Percentiles rank a stretch among this genome's conserved stretches.
Evolutionary conservation across 1,140 invertebrate species (phyloP).

Genomic region (Colletes latitarsis): DNA sequence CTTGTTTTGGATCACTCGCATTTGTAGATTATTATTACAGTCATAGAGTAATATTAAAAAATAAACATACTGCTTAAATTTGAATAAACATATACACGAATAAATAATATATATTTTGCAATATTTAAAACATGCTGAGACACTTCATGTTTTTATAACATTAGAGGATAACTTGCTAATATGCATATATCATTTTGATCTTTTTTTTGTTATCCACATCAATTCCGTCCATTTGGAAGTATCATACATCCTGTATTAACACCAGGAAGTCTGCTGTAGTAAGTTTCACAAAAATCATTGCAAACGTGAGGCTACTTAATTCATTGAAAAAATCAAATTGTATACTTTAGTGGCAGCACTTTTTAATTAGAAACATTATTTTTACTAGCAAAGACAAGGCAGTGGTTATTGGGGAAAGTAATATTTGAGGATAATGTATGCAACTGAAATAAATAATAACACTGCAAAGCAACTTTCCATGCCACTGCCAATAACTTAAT

Average conservation of each 20-base stretch:
- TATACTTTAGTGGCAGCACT: slow-evolving; percentile 22
- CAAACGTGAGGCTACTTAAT: neutral
- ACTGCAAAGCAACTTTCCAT: slow-evolving; percentile 72
- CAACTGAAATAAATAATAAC: slow-evolving; percentile 67
- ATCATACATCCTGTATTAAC: neutral
- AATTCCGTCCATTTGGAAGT: slow-evolving; percentile 14
- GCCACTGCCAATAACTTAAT: slow-evolving; percentile 71
- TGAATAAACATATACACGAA: neutral
- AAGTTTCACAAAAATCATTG: neutral
- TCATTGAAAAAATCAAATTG: neutral
- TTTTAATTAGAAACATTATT: neutral
- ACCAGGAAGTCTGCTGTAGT: slow-evolving; percentile 11
- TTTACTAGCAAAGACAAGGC: slow-evolving; percentile 33
- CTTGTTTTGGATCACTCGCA: slow-evolving; percentile 8
- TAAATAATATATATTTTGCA: neutral
- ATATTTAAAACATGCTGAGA: slow-evolving; percentile 31
- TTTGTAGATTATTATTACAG: slow-evolving; percentile 9
- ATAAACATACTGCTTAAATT: neutral
- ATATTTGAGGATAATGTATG: slow-evolving; percentile 44
- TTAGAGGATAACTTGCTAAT: slow-evolving; percentile 1
- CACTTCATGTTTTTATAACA: slow-evolving; percentile 14
- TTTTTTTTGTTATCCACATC: neutral
- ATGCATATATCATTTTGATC: neutral
- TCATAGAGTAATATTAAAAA: slow-evolving; percentile 3
- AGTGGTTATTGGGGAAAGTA: slow-evolving; percentile 34